A percentile compares a stretch with the other conserved stretches of the same genome.
Evolutionary conservation across 2,797 vertebrate species (phyloP).

Genomic region (Notamacropus eugenii): DNA sequence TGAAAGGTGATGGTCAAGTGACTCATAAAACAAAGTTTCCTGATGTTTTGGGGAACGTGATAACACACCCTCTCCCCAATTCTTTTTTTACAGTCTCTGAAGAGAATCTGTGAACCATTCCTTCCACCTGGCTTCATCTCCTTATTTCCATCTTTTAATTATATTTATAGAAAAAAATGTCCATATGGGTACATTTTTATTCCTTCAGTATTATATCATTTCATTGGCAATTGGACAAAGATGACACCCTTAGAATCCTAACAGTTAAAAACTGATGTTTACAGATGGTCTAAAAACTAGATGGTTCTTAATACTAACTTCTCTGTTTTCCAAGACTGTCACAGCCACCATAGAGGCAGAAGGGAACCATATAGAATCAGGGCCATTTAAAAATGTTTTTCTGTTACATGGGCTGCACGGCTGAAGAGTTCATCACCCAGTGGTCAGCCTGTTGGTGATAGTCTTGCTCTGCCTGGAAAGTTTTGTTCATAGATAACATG

Average conservation of each 20-base stretch:
- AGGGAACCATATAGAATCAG: neutral
- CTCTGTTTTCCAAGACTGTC: neutral
- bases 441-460: neutral
- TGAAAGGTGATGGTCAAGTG: neutral
- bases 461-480: neutral
- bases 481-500: neutral
- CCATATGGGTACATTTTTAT: neutral
- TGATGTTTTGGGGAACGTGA: neutral
- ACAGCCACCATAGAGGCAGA: neutral
- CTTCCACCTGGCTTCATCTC: neutral
- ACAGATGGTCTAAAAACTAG: neutral
- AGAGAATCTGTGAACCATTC: neutral
- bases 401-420: neutral
- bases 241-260: neutral
- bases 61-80: neutral
- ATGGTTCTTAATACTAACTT: neutral
- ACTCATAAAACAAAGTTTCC: neutral
- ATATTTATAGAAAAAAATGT: neutral
- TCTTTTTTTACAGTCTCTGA: neutral
- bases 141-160: neutral
- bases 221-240: neutral
- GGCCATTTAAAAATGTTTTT: neutral
- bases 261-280: neutral
- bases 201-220: neutral
- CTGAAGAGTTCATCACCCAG: neutral